Evolutionary conservation across 35 echinoderm and acorn worm species (phyloP), one percentile per base, ranked within the genome.

Genomic region (Stichopus chloronotus): DNA sequence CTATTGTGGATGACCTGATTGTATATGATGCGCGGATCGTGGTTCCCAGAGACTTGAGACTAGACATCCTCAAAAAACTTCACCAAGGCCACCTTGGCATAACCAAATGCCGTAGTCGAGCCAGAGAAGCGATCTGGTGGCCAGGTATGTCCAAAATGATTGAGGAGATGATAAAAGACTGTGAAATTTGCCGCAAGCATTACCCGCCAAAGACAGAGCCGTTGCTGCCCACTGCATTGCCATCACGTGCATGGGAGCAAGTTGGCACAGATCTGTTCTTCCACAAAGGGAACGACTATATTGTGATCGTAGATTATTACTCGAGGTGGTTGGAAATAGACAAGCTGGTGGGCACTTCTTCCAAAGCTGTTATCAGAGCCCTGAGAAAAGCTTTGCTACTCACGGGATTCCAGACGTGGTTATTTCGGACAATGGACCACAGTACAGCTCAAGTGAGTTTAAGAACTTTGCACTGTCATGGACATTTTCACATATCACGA

Each of bases 361-460:
- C 87, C 0, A 13, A 20, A n/a, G 87, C 83, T 25, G 87, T 72
- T 59, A 90, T 90, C 20, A 90, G 53, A 90, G 8, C 5, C 0
- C 21, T 84, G 58, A 92, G 68, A 72, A 83, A 84, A 83, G 59
- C 20, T 92, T 92, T 24, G 21, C 78, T 52, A 43, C 54, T 83
- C 91, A 92, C 25, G 79, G 91, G 5, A 86, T 92, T 65, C 91
- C 79, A 63, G 79, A 92, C 22, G n/a, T 86, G 23, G 17, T 85
- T 16, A n/a, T 92, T 30, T 92, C 78, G 55, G 91, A 92, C 59
- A 92, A 92, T 84, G 91, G 91, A 53, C 91, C 91, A 43, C 91
- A 92, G 68, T 92, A 69, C n/a, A 86, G 79, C 59, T 83, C 91
- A 14, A 79, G 57, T 5, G 30, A 84, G 23, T 92, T 84, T 13